phyloP scores from a whole-genome alignment of 1,140 invertebrate species.

The Achroia grisella region DNA sequence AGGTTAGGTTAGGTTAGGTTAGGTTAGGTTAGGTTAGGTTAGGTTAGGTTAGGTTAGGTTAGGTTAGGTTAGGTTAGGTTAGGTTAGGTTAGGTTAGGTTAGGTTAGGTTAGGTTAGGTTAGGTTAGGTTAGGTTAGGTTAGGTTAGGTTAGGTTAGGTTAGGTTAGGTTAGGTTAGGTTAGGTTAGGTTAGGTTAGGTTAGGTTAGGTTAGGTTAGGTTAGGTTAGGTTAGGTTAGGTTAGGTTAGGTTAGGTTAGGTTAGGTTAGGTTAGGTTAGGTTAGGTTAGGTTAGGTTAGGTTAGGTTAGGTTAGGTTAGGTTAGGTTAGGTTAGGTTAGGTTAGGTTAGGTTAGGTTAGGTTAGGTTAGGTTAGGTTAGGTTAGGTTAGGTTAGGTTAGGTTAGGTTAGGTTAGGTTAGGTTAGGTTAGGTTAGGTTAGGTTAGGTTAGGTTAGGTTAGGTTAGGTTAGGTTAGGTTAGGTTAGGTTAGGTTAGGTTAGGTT shows the following conservation, averaged over 20 bases:
- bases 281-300: too few relatives aligned
- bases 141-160: conserved; percentile 1
- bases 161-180: conserved; percentile 30
- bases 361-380: conserved; percentile 23
- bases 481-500: too few relatives aligned
- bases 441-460: too few relatives aligned
- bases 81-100: conserved; percentile 25
- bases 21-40: conserved; percentile 13
- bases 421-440: too few relatives aligned
- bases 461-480: too few relatives aligned
- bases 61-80: conserved; percentile 16
- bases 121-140: background rate
- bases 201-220: conserved; percentile 17
- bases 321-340: background rate
- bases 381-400: too few relatives aligned
- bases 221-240: conserved; percentile 20
- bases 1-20: conserved; percentile 8
- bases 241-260: conserved; percentile 21
- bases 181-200: conserved; percentile 41
- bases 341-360: conserved; percentile 7
- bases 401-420: too few relatives aligned
- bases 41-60: conserved; percentile 16
- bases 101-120: conserved; percentile 12
- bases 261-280: conserved; percentile 14
- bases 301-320: too few relatives aligned